Base-by-base conservation (phyloP, 2,113 vertebrate species). In the Paedocypris sp. region DNA sequence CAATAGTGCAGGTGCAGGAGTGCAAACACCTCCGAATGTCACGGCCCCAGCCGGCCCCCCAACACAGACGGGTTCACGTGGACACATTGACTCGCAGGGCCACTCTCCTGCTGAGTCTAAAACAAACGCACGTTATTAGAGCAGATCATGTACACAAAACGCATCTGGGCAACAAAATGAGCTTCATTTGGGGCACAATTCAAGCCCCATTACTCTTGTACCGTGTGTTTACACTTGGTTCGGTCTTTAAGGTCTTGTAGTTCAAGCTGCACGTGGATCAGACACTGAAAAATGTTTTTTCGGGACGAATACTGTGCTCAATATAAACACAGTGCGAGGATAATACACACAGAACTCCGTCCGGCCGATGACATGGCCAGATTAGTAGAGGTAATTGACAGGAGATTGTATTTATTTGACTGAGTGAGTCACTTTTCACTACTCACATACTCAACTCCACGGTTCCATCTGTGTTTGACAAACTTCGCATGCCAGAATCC, bases 241-340 rank as follows among this genome's bases (percentile, higher is more conserved):
- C 31, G 3, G 22, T 20, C 3, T 12, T n/a, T 51, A 38, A 43
- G 29, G 39, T 57, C 16, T 26, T 41, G 2, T 26, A 6, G 13
- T 19, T 41, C 8, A 26, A 5, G 25, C 19, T 48, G 8, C 43
- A 57, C 11, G 23, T 49, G 57, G 18, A 19, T 28, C 18, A 18
- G 29, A 28, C 19, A 42, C 41, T 33, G 46, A 39, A 42, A 29
- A 39, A 43, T 22, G 25, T 20, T 43, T 19, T 36, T 12, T 42
- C 22, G 35, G n/a, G 29, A 35, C 26, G 22, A 65, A 57, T 65
- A 50, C 56, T 26, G 18, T n/a, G 49, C 8, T 25, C 57, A 57
- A 41, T 51, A 35, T 70, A 70, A 66, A 70, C 58, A 63, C 42
- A 45, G 43, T 64, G 41, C 47, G 33, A 46, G 19, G 16, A 64